phyloP scores from a whole-genome alignment of 2,888 invertebrate species.

The Epirrhoe alternata region DNA sequence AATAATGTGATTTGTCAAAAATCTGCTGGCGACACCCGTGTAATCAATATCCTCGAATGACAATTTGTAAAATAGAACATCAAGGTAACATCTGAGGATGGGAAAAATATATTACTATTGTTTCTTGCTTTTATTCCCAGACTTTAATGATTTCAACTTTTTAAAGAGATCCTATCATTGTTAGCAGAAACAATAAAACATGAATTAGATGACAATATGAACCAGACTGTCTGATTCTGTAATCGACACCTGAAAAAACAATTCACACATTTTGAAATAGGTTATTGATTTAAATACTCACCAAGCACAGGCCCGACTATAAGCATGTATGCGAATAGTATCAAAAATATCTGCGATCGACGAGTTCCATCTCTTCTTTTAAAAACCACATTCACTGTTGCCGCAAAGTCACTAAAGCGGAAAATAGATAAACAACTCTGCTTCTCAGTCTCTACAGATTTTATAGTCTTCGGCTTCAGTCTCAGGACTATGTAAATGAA shows the following conservation, averaged over 20 bases:
- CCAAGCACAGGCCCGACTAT: conserved; percentile 82
- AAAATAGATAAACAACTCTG: conserved; percentile 66
- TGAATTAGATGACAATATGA: too few species aligned
- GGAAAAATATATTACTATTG: too few species aligned
- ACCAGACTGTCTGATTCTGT: background rate
- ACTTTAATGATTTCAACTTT: too few species aligned
- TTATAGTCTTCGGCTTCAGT: conserved; percentile 68
- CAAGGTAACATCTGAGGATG: too few species aligned
- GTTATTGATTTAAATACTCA: conserved; percentile 54
- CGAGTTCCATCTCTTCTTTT: conserved; percentile 67
- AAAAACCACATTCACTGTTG: conserved; percentile 79
- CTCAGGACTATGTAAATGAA: conserved; percentile 76
- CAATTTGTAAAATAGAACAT: too few species aligned
- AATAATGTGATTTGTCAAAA: too few species aligned
- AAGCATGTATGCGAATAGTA: conserved; percentile 79
- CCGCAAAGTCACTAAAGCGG: conserved; percentile 70
- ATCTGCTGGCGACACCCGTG: too few species aligned
- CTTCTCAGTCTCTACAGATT: conserved; percentile 63
- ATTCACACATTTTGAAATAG: background rate
- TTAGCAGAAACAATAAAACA: too few species aligned
- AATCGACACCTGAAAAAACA: background rate
- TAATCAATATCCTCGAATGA: too few species aligned
- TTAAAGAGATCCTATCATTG: too few species aligned
- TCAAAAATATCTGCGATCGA: conserved; percentile 72
- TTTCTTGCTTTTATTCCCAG: too few species aligned